A percentile compares a stretch with the other conserved stretches of the same genome.
phyloP scores from a whole-genome alignment of 2,888 invertebrate genomes.

The Spilosoma lubricipeda region DNA sequence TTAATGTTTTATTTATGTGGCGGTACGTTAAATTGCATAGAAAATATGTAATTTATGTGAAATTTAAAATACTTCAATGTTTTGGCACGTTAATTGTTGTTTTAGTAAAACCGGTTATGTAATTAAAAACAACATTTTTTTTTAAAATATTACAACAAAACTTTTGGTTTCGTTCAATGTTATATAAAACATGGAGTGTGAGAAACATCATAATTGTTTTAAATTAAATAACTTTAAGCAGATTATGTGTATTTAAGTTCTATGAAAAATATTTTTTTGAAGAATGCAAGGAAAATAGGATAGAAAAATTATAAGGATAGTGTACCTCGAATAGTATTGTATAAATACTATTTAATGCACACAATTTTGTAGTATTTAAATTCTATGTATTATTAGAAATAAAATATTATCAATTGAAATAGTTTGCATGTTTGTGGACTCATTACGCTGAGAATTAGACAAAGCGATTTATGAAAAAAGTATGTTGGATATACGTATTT shows the following conservation, averaged over 20 bases:
- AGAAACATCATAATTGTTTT: background rate
- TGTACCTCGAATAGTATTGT: background rate
- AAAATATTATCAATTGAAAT: too few species aligned
- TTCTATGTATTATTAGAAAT: too few species aligned
- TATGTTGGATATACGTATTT: background rate
- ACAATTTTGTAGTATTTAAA: too few species aligned
- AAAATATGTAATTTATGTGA: constrained; percentile 11
- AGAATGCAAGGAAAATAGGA: background rate
- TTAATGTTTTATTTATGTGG: constrained; percentile 12
- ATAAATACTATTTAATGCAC: too few species aligned
- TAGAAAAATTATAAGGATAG: background rate
- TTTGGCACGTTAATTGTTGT: constrained; percentile 1
- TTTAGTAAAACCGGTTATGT: background rate
- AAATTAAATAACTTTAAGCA: background rate
- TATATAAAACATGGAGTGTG: background rate
- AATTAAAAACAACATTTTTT: background rate
- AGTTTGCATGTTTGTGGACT: too few species aligned
- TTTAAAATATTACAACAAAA: background rate
- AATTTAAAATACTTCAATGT: constrained; percentile 6
- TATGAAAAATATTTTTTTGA: background rate
- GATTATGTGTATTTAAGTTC: background rate
- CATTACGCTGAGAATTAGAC: too few species aligned
- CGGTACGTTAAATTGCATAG: constrained; percentile 3
- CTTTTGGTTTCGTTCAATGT: background rate
- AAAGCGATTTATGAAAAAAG: too few species aligned